These are phyloP conservation scores for Saxidomus purpurata DNA, from an alignment of 1,140 invertebrate species.

Conservation along the genomic window DNA sequence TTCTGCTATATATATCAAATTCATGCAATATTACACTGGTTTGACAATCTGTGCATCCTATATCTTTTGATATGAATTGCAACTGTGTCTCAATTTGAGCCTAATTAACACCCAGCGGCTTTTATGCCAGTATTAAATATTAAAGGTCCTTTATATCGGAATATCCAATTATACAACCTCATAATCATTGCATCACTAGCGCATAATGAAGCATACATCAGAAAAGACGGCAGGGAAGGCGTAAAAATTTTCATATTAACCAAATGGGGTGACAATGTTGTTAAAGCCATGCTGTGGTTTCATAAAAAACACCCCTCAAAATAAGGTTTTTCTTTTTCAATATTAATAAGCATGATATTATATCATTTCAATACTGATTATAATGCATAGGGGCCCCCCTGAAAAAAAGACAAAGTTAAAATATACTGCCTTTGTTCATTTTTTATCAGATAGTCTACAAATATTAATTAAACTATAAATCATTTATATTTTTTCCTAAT, in stretches of 20 bases:
- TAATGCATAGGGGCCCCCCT: no score
- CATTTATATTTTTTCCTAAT: no score
- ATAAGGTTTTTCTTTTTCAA: background rate
- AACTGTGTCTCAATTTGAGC: slow-evolving; percentile 42
- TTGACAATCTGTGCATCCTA: background rate
- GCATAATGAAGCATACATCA: background rate
- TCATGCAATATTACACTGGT: slow-evolving; percentile 36
- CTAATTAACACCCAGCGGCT: slow-evolving; percentile 36
- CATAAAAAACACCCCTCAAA: background rate
- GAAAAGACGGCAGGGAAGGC: background rate
- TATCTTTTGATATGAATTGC: slow-evolving; percentile 28
- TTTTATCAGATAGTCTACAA: no score
- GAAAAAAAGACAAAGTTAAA: no score
- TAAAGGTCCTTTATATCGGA: background rate
- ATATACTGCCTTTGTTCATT: no score
- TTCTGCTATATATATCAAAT: slow-evolving; percentile 8
- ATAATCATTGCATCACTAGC: slow-evolving; percentile 1
- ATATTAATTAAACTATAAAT: no score
- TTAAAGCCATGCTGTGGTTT: background rate
- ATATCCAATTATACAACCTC: background rate
- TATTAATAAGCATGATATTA: no score
- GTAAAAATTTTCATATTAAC: background rate
- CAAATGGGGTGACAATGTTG: background rate
- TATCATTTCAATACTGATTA: no score
- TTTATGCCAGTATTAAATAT: slow-evolving; percentile 27